A percentile compares a stretch with the other conserved stretches of the same genome.
Conservation (phyloP, 1,140 invertebrate genomes). For the Dinoponera quadriceps region DNA sequence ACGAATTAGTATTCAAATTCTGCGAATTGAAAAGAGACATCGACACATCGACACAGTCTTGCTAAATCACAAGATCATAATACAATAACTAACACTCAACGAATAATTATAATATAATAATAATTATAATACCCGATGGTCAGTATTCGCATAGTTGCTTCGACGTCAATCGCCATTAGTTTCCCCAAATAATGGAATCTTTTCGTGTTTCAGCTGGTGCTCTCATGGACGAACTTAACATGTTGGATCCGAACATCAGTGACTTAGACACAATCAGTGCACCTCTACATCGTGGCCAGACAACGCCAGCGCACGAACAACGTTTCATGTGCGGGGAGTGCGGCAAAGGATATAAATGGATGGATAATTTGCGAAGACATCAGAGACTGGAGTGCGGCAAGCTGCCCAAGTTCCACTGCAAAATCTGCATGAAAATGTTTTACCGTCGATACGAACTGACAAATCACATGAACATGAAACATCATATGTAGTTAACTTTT, state of each 20-base stretch:
- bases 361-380: conserved; percentile 78
- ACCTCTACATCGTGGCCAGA: conserved; percentile 2
- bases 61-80: neutral
- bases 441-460: conserved; percentile 73
- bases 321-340: conserved; percentile 73
- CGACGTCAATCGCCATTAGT: neutral
- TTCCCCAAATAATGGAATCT: conserved; percentile 35
- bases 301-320: conserved; percentile 55
- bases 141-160: neutral
- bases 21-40: neutral
- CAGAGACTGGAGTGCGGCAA: conserved; percentile 83
- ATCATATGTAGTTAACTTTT: conserved; percentile 27
- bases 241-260: neutral
- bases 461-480: conserved; percentile 71
- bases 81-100: conserved; percentile 5
- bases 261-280: neutral
- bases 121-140: neutral
- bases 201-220: conserved; percentile 48
- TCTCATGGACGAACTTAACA: conserved; percentile 23
- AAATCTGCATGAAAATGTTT: conserved; percentile 75
- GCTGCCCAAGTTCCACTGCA: conserved; percentile 79
- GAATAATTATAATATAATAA: neutral
- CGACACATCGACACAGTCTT: too few species aligned
- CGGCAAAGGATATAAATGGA: conserved; percentile 75
- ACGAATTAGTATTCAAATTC: neutral